These are phyloP conservation scores for Rotaria socialis DNA, from an alignment of 2,888 invertebrate genomes.

Conservation along the genomic window DNA sequence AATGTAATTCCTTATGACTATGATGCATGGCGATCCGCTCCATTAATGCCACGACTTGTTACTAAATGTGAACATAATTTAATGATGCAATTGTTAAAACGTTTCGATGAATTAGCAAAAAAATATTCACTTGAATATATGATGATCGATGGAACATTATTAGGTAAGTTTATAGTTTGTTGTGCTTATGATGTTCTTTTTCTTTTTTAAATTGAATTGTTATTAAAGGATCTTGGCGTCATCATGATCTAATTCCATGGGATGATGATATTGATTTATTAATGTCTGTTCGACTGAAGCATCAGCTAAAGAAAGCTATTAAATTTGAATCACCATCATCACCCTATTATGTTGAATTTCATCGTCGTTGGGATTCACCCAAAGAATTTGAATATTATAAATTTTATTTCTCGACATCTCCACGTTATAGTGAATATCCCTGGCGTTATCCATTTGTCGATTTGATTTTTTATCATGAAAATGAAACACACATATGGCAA, in stretches of 20 bases:
- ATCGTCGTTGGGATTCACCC: constrained; percentile 14
- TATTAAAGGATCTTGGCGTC: neutral
- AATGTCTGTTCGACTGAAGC: neutral
- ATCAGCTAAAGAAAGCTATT: neutral
- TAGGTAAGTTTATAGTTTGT: neutral
- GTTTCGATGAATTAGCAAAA: constrained; percentile 1
- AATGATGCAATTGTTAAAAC: constrained; percentile 30
- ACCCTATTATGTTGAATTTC: constrained; percentile 10
- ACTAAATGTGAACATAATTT: constrained; percentile 21
- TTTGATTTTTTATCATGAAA: constrained; percentile 31
- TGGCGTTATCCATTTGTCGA: constrained; percentile 28
- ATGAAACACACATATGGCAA: constrained; percentile 16
- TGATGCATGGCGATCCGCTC: neutral
- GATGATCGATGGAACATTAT: constrained; percentile 35
- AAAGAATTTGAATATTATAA: constrained; percentile 36
- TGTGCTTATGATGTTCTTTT: too few species aligned
- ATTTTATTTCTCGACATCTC: constrained; percentile 29
- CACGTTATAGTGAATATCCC: neutral
- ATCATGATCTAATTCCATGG: constrained; percentile 35
- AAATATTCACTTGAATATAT: constrained; percentile 28
- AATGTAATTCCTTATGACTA: neutral
- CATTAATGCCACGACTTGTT: neutral
- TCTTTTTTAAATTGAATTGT: neutral
- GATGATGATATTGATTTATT: constrained; percentile 30
- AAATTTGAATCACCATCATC: neutral